These are phyloP conservation scores for Drosophila paranaensis DNA, from an alignment of 2,888 invertebrate genomes.

Conservation along the genomic window DNA sequence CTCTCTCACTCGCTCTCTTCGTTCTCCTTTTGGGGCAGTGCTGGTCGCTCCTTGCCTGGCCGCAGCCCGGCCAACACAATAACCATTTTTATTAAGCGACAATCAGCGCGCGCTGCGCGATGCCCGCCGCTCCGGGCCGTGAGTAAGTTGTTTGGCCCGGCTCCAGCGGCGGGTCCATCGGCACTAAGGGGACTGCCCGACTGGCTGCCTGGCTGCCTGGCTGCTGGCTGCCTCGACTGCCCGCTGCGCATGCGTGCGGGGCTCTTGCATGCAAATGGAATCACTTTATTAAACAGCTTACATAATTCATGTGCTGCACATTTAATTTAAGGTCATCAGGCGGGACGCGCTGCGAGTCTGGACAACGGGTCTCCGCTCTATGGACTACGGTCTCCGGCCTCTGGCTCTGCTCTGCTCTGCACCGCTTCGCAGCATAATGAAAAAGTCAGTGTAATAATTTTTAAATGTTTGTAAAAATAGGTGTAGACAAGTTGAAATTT, in stretches of 20 bases:
- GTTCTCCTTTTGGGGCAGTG: neutral
- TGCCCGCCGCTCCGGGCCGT: conserved; percentile 48
- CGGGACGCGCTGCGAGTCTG: conserved; percentile 32
- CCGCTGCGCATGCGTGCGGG: conserved; percentile 80
- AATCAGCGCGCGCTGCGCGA: conserved; percentile 74
- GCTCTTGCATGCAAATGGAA: conserved; percentile 81
- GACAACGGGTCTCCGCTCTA: conserved; percentile 27
- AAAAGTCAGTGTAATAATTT: conserved; percentile 81
- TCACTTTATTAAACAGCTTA: conserved; percentile 84
- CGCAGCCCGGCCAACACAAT: conserved; percentile 69
- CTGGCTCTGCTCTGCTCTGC: conserved; percentile 17
- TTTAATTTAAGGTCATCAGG: conserved; percentile 83
- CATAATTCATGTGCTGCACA: conserved; percentile 83
- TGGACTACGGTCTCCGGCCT: neutral
- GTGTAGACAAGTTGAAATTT: conserved; percentile 83
- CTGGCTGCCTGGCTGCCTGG: conserved; percentile 52
- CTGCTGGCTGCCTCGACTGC: conserved; percentile 60
- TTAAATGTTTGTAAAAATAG: conserved; percentile 80
- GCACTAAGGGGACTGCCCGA: conserved; percentile 48
- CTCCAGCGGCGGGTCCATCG: conserved; percentile 31
- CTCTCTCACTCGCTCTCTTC: neutral
- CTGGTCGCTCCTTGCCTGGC: conserved; percentile 8
- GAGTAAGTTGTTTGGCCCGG: conserved; percentile 48
- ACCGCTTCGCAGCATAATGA: conserved; percentile 68
- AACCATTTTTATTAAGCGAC: conserved; percentile 81